A percentile compares a stretch with the other conserved stretches of the same genome.
phyloP scores from a whole-genome alignment of 2,113 vertebrate genomes.

The Myotis davidii region DNA sequence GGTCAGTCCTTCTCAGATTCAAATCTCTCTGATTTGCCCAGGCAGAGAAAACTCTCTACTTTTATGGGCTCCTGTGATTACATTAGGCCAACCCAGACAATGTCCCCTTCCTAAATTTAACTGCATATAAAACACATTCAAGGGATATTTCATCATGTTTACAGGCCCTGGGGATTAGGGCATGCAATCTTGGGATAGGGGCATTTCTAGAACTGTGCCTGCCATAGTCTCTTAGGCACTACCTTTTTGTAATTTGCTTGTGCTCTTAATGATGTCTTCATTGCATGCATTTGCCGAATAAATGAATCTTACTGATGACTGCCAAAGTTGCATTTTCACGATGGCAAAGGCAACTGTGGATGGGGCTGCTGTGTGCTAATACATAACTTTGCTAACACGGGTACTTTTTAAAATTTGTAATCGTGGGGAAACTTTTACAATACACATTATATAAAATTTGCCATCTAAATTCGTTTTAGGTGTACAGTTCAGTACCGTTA shows the following conservation, averaged over 20 bases:
- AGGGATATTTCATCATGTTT: not conserved
- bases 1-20: not conserved
- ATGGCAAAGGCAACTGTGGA: not conserved
- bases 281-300: not conserved
- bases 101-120: not conserved
- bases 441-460: not conserved
- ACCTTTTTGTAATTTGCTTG: conserved; percentile 15
- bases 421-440: not conserved
- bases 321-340: not conserved
- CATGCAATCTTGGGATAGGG: not conserved
- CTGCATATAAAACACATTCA: not conserved
- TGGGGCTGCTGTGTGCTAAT: not conserved
- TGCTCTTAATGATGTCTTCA: not conserved
- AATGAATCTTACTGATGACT: not conserved
- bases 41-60: not conserved
- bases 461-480: not conserved
- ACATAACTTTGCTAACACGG: not conserved
- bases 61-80: not conserved
- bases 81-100: not conserved
- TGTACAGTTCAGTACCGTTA: not conserved
- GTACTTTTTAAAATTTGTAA: not conserved
- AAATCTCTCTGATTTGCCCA: not conserved
- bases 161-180: not conserved
- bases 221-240: not conserved
- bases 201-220: conserved; percentile 18